These are phyloP conservation scores for Corticium candelabrum DNA, from an alignment of 37 sponge, comb jelly and placozoan genomes.

Conservation along the genomic window DNA sequence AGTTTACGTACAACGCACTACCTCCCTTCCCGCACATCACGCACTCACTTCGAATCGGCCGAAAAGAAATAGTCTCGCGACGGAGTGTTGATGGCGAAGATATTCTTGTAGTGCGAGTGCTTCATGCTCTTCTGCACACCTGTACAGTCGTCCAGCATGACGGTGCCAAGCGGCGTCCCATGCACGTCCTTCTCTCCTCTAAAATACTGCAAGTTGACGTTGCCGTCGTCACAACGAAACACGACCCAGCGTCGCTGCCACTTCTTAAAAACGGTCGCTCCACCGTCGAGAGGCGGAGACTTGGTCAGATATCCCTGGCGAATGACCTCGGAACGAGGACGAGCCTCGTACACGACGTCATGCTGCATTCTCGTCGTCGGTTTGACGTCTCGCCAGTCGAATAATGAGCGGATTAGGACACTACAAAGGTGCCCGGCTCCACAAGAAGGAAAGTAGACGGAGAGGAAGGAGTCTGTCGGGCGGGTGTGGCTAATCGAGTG, in stretches of 20 bases:
- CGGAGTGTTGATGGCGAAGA: neutral
- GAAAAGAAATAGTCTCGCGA: neutral
- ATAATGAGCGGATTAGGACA: no score
- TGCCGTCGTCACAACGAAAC: neutral
- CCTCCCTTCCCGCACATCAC: no score
- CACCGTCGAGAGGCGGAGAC: constrained; percentile 56
- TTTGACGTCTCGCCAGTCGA: no score
- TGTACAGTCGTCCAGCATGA: neutral
- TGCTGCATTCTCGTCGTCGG: no score
- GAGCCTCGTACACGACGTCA: neutral
- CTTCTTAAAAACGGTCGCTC: neutral
- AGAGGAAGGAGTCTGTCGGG: no score
- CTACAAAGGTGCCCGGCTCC: no score
- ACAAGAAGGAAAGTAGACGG: no score
- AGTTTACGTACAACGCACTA: neutral
- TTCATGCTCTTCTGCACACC: neutral
- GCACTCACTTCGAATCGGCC: neutral
- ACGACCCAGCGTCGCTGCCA: constrained; percentile 10
- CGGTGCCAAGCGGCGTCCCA: neutral
- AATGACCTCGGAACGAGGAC: neutral
- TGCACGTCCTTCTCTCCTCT: neutral
- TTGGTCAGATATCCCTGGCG: constrained; percentile 59
- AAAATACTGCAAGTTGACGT: neutral
- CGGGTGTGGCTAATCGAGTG: no score
- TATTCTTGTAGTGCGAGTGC: constrained; percentile 2